phyloP scores from a whole-genome alignment of 1,140 invertebrate species.

The Latrodectus geometricus region DNA sequence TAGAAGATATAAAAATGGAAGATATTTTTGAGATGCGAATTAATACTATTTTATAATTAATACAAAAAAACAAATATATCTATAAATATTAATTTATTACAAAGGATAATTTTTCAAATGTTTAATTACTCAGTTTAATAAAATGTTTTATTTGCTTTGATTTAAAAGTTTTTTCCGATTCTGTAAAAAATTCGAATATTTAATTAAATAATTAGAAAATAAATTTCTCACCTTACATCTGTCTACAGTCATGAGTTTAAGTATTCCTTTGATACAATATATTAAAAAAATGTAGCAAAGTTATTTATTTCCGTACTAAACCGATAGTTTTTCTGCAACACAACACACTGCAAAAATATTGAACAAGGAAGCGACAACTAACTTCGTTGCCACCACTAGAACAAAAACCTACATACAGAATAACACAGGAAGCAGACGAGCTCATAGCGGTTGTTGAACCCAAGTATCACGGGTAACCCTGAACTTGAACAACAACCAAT shows the following conservation, averaged over 20 bases:
- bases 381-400: conserved; percentile 57
- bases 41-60: too few relatives aligned
- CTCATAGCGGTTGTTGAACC: conserved; percentile 54
- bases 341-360: background rate
- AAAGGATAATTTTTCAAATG: too few relatives aligned
- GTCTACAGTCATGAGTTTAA: conserved; percentile 44
- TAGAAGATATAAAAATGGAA: too few relatives aligned
- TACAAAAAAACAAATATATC: too few relatives aligned
- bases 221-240: conserved; percentile 36
- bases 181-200: too few relatives aligned
- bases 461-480: conserved; percentile 55
- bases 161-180: too few relatives aligned
- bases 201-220: background rate
- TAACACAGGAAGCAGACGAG: conserved; percentile 56
- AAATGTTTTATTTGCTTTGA: too few relatives aligned
- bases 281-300: too few relatives aligned
- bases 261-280: too few relatives aligned
- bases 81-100: too few relatives aligned
- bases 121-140: too few relatives aligned
- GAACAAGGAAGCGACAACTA: conserved; percentile 27
- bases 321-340: background rate
- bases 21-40: too few relatives aligned
- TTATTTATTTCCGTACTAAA: background rate
- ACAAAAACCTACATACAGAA: conserved; percentile 58
- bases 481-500: conserved; percentile 61